Percentiles rank a stretch among this genome's conserved stretches.
These are phyloP conservation scores for Aulostomus chinensis DNA, from an alignment of 2,797 vertebrate genomes.

Conservation along the genomic window DNA sequence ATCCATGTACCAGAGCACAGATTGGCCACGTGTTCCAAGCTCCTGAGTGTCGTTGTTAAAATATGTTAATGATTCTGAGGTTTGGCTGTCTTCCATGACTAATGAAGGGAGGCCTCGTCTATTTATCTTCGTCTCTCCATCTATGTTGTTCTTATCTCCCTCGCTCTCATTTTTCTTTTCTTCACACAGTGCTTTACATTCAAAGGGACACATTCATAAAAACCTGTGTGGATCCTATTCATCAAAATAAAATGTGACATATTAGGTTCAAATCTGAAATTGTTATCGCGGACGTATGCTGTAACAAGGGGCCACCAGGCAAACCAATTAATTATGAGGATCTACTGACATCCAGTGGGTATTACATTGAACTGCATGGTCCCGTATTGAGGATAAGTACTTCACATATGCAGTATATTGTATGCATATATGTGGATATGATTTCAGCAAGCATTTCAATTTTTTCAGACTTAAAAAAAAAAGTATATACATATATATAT, in stretches of 20 bases:
- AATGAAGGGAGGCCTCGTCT: constrained; percentile 37
- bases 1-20: background rate
- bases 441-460: too few species aligned
- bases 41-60: constrained; percentile 12
- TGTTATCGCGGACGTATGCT: too few species aligned
- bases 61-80: constrained; percentile 50
- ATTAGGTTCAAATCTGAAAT: background rate
- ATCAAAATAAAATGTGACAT: constrained; percentile 30
- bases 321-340: constrained; percentile 15
- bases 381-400: rapidly evolving
- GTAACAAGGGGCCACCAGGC: background rate
- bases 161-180: constrained; percentile 6
- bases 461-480: too few species aligned
- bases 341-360: constrained; percentile 71
- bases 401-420: too few species aligned
- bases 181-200: too few species aligned
- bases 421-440: too few species aligned
- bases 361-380: background rate
- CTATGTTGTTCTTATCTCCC: constrained; percentile 1
- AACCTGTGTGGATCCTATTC: constrained; percentile 11
- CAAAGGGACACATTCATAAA: background rate
- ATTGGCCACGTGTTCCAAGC: constrained; percentile 2
- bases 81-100: constrained; percentile 51
- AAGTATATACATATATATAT: too few species aligned
- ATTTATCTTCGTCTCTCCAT: constrained; percentile 37